These are phyloP conservation scores for Trachythela sp. DNA, from an alignment of 64 coral and sea anemone genomes.

Conservation along the genomic window DNA sequence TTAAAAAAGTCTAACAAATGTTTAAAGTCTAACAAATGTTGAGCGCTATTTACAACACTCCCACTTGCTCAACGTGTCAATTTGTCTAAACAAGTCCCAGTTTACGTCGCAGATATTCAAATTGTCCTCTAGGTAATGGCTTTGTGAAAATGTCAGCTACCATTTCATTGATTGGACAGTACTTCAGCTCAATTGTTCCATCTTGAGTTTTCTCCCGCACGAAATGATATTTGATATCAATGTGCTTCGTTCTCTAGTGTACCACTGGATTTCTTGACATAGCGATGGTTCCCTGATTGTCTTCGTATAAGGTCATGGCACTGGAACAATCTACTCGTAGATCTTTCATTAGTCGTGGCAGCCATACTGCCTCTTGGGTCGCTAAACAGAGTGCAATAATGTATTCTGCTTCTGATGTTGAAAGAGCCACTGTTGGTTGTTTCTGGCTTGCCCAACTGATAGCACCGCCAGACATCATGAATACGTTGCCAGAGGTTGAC, in stretches of 20 bases:
- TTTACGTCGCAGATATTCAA: not conserved
- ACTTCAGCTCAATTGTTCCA: not conserved
- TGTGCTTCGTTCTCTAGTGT: not conserved
- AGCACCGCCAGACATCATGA: not conserved
- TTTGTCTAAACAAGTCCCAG: not conserved
- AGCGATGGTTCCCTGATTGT: not conserved
- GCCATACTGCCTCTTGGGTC: constrained; percentile 4
- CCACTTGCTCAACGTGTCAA: not conserved
- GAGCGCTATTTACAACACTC: not conserved
- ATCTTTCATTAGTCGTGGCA: not conserved
- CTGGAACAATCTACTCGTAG: not conserved
- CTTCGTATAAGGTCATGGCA: not conserved
- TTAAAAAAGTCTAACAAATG: too few species aligned
- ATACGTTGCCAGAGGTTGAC: constrained; percentile 11
- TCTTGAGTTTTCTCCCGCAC: not conserved
- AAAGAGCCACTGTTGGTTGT: not conserved
- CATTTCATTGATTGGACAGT: not conserved
- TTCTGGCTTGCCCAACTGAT: constrained; percentile 1
- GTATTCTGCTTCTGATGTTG: not conserved
- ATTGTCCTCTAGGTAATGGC: constrained; percentile 1
- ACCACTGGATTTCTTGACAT: not conserved
- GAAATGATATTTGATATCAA: constrained; percentile 1
- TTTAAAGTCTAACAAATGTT: too few species aligned
- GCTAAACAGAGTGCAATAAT: not conserved
- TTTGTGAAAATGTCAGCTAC: constrained; percentile 6